Evolutionary conservation across 2,113 vertebrate genomes (phyloP).

Genomic region (Plestiodon gilberti): DNA sequence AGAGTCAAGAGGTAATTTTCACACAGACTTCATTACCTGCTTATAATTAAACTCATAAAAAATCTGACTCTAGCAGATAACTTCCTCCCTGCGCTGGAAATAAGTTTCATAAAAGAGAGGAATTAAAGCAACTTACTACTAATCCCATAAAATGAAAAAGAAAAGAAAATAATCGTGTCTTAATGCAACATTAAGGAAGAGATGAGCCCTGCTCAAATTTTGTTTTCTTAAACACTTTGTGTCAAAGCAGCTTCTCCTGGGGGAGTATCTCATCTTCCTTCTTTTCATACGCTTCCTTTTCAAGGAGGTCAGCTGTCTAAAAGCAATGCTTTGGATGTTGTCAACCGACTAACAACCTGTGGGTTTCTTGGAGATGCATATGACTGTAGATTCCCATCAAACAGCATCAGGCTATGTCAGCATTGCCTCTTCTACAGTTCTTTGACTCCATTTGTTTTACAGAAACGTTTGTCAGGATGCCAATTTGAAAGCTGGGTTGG

Average conservation of each 20-base stretch:
- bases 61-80: slow-evolving; percentile 60
- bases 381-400: accelerated
- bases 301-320: background rate
- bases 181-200: slow-evolving; percentile 37
- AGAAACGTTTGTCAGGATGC: background rate
- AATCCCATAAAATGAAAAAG: slow-evolving; percentile 61
- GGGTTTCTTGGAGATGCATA: background rate
- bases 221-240: slow-evolving; percentile 26
- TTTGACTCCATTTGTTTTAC: background rate
- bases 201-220: background rate
- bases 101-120: slow-evolving; percentile 61
- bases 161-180: slow-evolving; percentile 53
- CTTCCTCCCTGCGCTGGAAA: slow-evolving; percentile 52
- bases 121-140: slow-evolving; percentile 64
- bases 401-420: accelerated
- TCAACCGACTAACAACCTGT: accelerated
- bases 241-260: background rate
- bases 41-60: slow-evolving; percentile 77
- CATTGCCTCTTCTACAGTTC: background rate
- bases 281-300: background rate
- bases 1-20: slow-evolving; percentile 69
- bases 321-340: background rate
- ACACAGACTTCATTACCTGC: slow-evolving; percentile 64
- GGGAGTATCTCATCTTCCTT: background rate
- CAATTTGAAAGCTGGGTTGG: background rate